Percentiles rank a stretch among this genome's conserved stretches.
Conservation (phyloP, 2,888 invertebrate species). For the Phortica magna region DNA sequence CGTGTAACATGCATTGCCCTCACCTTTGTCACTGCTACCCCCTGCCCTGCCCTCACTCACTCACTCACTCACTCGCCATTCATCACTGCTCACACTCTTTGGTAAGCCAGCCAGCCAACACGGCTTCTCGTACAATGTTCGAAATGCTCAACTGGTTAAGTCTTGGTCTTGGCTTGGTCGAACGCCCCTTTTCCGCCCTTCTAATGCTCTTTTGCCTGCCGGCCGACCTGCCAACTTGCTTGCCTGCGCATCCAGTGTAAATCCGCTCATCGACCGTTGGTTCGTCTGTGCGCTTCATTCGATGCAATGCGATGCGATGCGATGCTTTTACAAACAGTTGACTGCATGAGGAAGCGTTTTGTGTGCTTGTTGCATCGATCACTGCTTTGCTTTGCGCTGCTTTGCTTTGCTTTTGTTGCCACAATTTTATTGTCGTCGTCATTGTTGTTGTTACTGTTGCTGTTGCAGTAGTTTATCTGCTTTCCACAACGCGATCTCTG, state of each 20-base stretch:
- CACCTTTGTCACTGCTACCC: neutral
- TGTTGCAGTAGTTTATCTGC: conserved; percentile 39
- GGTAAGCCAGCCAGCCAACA: neutral
- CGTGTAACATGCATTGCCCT: conserved; percentile 61
- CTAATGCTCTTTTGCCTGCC: neutral
- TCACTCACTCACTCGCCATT: neutral
- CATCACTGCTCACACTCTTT: neutral
- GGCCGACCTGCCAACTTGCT: neutral
- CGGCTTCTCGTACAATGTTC: neutral
- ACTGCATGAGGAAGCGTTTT: conserved; percentile 69
- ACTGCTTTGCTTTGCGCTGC: conserved; percentile 35
- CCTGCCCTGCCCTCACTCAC: neutral
- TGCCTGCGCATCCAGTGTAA: conserved; percentile 29
- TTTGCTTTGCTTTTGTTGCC: conserved; percentile 39
- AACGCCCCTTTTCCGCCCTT: neutral
- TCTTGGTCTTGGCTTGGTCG: neutral
- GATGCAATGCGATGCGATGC: neutral
- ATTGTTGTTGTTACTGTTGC: neutral
- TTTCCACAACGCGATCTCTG: conserved; percentile 29
- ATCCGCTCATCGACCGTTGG: conserved; percentile 13
- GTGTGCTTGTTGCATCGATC: conserved; percentile 68
- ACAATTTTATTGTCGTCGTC: conserved; percentile 15
- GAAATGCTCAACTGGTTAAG: conserved; percentile 27
- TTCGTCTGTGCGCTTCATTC: neutral
- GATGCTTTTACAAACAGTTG: neutral